Percentiles rank a stretch among this genome's conserved stretches.
phyloP scores from a whole-genome alignment of 2,113 vertebrate species.

The Amia ocellicauda region DNA sequence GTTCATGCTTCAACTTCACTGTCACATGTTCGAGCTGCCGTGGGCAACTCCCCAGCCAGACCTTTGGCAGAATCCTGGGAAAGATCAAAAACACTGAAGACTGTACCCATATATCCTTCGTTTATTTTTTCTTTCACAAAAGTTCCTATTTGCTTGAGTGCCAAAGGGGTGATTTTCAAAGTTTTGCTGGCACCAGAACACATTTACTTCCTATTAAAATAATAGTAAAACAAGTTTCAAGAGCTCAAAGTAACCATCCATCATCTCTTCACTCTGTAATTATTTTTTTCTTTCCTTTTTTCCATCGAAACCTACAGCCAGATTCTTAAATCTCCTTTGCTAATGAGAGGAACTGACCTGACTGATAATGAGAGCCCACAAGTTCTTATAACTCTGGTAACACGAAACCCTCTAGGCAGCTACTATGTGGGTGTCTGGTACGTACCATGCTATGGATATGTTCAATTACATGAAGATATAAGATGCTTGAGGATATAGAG shows the following conservation, averaged over 20 bases:
- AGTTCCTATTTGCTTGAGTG: too few species aligned
- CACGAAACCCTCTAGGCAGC: too few species aligned
- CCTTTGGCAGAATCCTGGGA: slow-evolving; percentile 82
- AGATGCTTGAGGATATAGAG: too few species aligned
- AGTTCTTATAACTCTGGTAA: too few species aligned
- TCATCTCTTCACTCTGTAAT: slow-evolving; percentile 1
- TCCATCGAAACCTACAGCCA: slow-evolving; percentile 13
- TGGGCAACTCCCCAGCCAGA: slow-evolving; percentile 95
- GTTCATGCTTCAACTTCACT: slow-evolving; percentile 85
- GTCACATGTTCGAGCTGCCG: slow-evolving; percentile 88
- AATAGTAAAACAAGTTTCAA: not conserved
- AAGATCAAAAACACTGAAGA: slow-evolving; percentile 8
- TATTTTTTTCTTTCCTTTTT: slow-evolving; percentile 17
- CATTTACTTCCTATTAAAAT: not conserved
- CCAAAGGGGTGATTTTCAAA: slow-evolving; percentile 21
- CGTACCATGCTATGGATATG: too few species aligned
- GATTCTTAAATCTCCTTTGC: slow-evolving; percentile 26
- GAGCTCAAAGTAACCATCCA: not conserved
- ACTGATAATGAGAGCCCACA: not conserved
- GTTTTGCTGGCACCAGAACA: slow-evolving; percentile 11
- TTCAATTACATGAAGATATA: too few species aligned
- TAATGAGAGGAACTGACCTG: slow-evolving; percentile 22
- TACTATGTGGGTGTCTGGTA: too few species aligned
- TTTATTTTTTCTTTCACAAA: not conserved
- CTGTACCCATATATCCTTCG: not conserved